These are phyloP conservation scores for Dendrolimus houi DNA, from an alignment of 2,888 invertebrate genomes.

Conservation along the genomic window DNA sequence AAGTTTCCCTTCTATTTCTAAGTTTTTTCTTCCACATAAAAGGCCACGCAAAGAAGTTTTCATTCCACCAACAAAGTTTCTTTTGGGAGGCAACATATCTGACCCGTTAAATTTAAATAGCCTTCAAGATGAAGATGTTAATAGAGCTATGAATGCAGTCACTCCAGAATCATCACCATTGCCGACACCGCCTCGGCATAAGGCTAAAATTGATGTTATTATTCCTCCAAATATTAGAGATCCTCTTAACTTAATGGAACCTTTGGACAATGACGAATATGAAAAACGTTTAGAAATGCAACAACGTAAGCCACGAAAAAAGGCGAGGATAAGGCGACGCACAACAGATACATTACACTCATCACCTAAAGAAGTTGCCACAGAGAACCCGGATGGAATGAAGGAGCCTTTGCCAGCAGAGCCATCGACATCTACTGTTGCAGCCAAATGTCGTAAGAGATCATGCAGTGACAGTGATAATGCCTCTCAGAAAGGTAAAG, in stretches of 20 bases:
- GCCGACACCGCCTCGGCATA: conserved; percentile 87
- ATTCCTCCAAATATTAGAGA: conserved; percentile 95
- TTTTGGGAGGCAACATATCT: conserved; percentile 95
- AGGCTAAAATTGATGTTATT: conserved; percentile 90
- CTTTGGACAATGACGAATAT: conserved; percentile 87
- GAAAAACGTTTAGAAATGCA: conserved; percentile 86
- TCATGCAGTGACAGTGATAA: conserved; percentile 76
- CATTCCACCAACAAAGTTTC: conserved; percentile 94
- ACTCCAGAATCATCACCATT: conserved; percentile 95
- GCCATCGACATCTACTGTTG: conserved; percentile 40
- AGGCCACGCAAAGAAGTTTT: conserved; percentile 84
- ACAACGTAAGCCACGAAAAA: conserved; percentile 80
- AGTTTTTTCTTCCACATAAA: conserved; percentile 85
- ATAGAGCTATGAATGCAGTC: conserved; percentile 89
- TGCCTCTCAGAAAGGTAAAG: conserved; percentile 70
- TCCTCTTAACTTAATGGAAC: conserved; percentile 90
- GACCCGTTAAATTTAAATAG: conserved; percentile 97
- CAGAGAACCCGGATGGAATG: conserved; percentile 41
- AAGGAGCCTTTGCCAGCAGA: conserved; percentile 57
- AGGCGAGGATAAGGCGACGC: conserved; percentile 76
- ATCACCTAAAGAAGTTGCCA: conserved; percentile 38
- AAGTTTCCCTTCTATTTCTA: conserved; percentile 81
- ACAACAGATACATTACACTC: conserved; percentile 55
- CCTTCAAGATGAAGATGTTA: conserved; percentile 87
- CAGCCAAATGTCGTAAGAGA: conserved; percentile 60